Base-by-base conservation (phyloP, 2,888 invertebrate species). In the Dusona sp. region DNA sequence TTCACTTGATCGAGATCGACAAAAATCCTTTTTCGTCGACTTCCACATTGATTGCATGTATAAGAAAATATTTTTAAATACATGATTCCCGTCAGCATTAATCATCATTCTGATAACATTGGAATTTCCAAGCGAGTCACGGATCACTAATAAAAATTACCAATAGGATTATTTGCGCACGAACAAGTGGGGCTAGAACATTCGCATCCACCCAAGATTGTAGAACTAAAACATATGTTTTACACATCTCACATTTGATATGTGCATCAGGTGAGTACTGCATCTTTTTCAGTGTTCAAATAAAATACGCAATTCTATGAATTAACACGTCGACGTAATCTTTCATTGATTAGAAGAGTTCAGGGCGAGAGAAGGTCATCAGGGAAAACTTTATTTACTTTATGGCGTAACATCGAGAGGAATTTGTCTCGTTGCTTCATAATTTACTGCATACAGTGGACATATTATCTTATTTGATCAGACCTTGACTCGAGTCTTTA, bases 71-170 rank as follows among this genome's bases (percentile, higher is more conserved):
- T 70, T 75, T 51, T 68, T 42, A 33, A 67, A 65, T 83, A 72
- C 79, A 75, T 79, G 72, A 79, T 29, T 42, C 65, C 57, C 61
- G 54, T 72, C 45, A 19, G 33, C 75, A 86, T 86, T 42, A 79
- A 78, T 82, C 42, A 68, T 29, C 68, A 16, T 29, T n/a, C 13
- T 38, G 65, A 70, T 25, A 78, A 33, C 61, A 51, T 72, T 16
- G 67, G 48, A 42, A 78, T 67, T 82, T 73, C 74, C 67, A 61
- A 48, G 33, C 25, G 29, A 57, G 73, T 82, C 48, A 61, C 51
- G 65, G 75, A 45, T 25, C 64, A 22, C 68, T 42, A 36, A 65
- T 61, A 42, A 64, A 79, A 51, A 45, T 74, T 33, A 81, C 54
- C 54, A 54, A 74, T 54, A 33, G 38, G 22, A 57, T 64, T 64